These are phyloP conservation scores for Plectrocnemia conspersa DNA, from an alignment of 1,140 invertebrate genomes.

Conservation along the genomic window DNA sequence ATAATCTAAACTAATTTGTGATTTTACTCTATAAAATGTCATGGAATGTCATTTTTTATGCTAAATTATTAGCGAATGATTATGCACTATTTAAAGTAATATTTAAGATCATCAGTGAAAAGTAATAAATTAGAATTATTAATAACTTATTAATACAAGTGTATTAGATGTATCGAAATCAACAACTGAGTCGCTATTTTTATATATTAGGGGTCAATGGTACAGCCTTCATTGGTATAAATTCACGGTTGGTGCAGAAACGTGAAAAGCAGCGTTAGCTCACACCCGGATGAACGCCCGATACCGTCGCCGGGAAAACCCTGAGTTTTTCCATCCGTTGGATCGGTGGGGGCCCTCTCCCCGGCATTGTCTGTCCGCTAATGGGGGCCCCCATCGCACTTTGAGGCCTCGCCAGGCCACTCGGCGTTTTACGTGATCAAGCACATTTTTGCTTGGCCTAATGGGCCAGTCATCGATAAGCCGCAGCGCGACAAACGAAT, in stretches of 20 bases:
- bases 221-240: no score
- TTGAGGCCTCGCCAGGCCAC: not conserved
- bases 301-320: not conserved
- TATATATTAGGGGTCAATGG: no score
- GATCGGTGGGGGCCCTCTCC: not conserved
- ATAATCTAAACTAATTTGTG: no score
- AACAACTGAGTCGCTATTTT: no score
- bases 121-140: no score
- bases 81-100: no score
- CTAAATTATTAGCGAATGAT: no score
- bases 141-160: no score
- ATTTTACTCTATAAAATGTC: no score
- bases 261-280: slow-evolving; percentile 16
- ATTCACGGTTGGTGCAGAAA: slow-evolving; percentile 11
- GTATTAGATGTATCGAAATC: no score
- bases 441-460: slow-evolving; percentile 20
- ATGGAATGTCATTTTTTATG: no score
- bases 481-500: slow-evolving; percentile 8
- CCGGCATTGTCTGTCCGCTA: not conserved
- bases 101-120: no score
- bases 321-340: not conserved
- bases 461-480: slow-evolving; percentile 16
- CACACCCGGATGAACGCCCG: slow-evolving; percentile 9
- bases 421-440: slow-evolving; percentile 20
- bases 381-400: slow-evolving; percentile 1